Percentiles rank a stretch among this genome's conserved stretches.
Conservation (phyloP, 2,113 vertebrate genomes). For the Jacana jacana region DNA sequence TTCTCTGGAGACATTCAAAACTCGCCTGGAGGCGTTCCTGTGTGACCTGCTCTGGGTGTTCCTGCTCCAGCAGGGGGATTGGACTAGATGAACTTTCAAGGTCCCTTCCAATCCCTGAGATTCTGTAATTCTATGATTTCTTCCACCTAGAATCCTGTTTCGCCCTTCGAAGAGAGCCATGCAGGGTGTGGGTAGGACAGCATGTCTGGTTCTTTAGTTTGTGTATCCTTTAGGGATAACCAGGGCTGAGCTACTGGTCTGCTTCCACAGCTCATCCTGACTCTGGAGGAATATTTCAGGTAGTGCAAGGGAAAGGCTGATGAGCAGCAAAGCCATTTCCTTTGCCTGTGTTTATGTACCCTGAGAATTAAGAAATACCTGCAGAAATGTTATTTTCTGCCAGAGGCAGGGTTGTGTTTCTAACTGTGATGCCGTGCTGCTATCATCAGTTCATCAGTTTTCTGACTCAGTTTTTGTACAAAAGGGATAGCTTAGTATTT, state of each 20-base stretch:
- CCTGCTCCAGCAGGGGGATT: too few relatives aligned
- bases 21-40: too few relatives aligned
- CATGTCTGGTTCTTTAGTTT: background rate
- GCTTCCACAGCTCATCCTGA: background rate
- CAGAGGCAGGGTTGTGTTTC: background rate
- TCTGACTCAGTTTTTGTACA: background rate
- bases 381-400: background rate
- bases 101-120: too few relatives aligned
- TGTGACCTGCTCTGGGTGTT: too few relatives aligned
- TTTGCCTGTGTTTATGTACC: background rate
- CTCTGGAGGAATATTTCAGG: background rate
- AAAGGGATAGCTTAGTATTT: background rate
- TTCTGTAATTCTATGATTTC: too few relatives aligned
- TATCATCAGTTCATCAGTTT: background rate
- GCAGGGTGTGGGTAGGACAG: background rate
- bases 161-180: background rate
- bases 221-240: fast-evolving
- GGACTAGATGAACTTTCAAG: too few relatives aligned
- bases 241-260: background rate
- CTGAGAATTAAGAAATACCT: background rate
- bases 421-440: background rate
- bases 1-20: too few relatives aligned
- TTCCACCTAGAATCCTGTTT: background rate
- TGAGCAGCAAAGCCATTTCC: background rate
- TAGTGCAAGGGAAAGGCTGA: background rate